A percentile compares a stretch with the other conserved stretches of the same genome.
Conservation (phyloP, 2,888 invertebrate genomes). For the Helobdella robusta region DNA sequence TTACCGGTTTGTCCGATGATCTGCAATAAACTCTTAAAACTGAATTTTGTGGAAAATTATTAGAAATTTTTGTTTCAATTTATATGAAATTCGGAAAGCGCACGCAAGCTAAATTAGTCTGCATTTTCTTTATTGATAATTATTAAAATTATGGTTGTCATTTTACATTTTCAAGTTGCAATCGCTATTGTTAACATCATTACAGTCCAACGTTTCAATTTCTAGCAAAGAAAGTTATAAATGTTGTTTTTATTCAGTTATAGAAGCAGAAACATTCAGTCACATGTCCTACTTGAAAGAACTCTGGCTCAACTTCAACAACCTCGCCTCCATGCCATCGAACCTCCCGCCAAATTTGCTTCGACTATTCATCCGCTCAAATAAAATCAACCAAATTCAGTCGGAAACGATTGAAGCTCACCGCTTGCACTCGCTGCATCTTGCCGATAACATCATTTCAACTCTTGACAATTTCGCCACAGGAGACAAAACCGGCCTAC, state of each 20-base stretch:
- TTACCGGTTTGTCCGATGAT: slow-evolving; percentile 14
- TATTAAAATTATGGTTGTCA: no score
- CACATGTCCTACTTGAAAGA: slow-evolving; percentile 69
- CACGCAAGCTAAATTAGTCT: no score
- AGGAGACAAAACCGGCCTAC: slow-evolving; percentile 19
- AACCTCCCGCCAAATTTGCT: slow-evolving; percentile 70
- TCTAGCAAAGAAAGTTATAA: no score
- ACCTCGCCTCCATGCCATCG: slow-evolving; percentile 61
- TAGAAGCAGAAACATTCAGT: slow-evolving; percentile 79
- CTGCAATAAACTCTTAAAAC: no score
- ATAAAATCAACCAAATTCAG: slow-evolving; percentile 55
- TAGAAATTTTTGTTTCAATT: no score
- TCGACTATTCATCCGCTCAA: slow-evolving; percentile 66
- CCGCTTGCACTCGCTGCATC: slow-evolving; percentile 31
- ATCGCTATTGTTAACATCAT: no score
- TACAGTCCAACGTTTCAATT: no score
- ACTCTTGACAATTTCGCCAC: slow-evolving; percentile 22
- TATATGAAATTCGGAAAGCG: no score
- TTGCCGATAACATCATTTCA: slow-evolving; percentile 34
- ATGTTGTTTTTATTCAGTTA: slow-evolving; percentile 54
- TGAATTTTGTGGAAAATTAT: no score
- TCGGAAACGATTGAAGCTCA: slow-evolving; percentile 36
- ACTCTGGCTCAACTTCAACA: slow-evolving; percentile 71
- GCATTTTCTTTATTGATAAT: no score
- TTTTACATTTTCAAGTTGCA: no score